A percentile compares a stretch with the other conserved stretches of the same genome.
phyloP scores from a whole-genome alignment of 2,888 invertebrate genomes.

The Eulithis prunata region DNA sequence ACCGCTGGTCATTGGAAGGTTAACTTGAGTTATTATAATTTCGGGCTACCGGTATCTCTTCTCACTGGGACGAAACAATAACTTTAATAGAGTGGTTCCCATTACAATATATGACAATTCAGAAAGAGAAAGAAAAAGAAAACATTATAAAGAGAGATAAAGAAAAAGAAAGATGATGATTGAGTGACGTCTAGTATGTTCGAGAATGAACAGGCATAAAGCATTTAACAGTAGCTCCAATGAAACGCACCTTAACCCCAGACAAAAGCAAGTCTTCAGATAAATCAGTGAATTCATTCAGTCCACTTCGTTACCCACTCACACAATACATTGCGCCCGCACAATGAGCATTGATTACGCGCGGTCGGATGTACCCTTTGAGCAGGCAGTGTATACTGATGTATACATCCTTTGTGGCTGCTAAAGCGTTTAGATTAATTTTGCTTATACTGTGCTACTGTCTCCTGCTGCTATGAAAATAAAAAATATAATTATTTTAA shows the following conservation, averaged over 20 bases:
- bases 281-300: constrained; percentile 18
- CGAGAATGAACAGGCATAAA: too few relatives aligned
- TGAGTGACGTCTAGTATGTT: too few relatives aligned
- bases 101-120: too few relatives aligned
- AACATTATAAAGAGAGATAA: too few relatives aligned
- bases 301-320: constrained; percentile 24
- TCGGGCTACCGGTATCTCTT: too few relatives aligned
- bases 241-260: constrained; percentile 11
- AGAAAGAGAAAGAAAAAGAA: too few relatives aligned
- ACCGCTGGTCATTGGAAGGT: too few relatives aligned
- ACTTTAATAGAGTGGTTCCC: too few relatives aligned
- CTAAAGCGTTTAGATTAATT: constrained; percentile 16
- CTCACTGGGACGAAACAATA: too few relatives aligned
- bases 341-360: constrained; percentile 28
- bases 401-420: constrained; percentile 6
- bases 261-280: constrained; percentile 18
- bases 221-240: background rate
- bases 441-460: background rate
- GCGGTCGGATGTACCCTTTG: constrained; percentile 28
- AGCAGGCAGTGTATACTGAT: constrained; percentile 2
- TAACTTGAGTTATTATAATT: too few relatives aligned
- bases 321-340: constrained; percentile 20
- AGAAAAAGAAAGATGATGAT: too few relatives aligned
- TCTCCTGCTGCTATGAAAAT: background rate
- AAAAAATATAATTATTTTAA: too few relatives aligned